Percentiles rank a stretch among this genome's conserved stretches.
phyloP scores from a whole-genome alignment of 2,113 vertebrate species.

The Diphyllodes magnificus region DNA sequence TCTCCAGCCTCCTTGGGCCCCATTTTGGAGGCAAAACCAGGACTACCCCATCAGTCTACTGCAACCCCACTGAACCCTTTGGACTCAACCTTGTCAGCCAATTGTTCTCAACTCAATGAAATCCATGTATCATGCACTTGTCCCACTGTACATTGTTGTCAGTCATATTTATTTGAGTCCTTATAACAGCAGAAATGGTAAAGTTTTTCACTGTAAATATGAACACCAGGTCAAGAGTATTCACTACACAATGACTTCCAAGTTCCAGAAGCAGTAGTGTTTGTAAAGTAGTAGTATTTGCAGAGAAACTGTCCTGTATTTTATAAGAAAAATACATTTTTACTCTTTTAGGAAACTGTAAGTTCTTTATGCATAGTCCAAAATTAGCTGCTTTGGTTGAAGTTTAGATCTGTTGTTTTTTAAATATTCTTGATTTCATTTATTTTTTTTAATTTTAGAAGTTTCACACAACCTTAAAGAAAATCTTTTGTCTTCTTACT shows the following conservation, averaged over 20 bases:
- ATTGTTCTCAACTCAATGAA: background rate
- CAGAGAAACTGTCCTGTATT: background rate
- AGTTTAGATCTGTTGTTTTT: background rate
- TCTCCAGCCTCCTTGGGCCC: background rate
- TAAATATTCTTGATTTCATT: background rate
- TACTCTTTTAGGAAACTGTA: background rate
- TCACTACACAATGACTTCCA: background rate
- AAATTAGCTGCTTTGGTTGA: background rate
- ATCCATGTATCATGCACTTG: background rate
- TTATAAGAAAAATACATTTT: background rate
- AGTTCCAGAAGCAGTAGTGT: background rate
- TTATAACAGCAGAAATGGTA: background rate
- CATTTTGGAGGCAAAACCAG: background rate
- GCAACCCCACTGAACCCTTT: background rate
- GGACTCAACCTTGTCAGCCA: background rate
- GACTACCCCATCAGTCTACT: background rate
- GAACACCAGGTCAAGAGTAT: background rate
- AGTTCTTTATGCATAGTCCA: background rate
- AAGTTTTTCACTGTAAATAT: background rate
- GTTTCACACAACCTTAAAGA: background rate
- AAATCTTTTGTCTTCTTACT: background rate
- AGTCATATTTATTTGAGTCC: background rate
- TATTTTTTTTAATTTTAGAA: background rate
- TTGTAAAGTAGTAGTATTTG: background rate
- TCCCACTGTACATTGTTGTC: accelerated